These are phyloP conservation scores for Muschampia plurimacula DNA, from an alignment of 2,888 invertebrate genomes.

Conservation along the genomic window DNA sequence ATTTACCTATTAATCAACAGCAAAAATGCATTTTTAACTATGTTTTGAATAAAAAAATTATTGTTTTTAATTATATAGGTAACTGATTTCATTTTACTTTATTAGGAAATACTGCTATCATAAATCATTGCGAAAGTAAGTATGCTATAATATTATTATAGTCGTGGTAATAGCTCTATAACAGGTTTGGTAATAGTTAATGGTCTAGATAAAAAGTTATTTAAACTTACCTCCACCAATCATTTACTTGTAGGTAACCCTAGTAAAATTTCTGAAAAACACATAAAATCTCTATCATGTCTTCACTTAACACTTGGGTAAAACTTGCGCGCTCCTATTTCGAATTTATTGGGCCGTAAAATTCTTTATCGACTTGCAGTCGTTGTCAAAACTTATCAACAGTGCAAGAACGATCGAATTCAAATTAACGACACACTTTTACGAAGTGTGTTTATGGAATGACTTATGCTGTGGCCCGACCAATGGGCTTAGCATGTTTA, in stretches of 20 bases:
- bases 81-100: too few species aligned
- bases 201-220: neutral
- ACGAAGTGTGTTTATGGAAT: neutral
- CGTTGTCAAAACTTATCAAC: conserved; percentile 13
- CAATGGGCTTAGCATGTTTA: conserved; percentile 4
- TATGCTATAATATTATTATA: neutral
- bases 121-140: too few species aligned
- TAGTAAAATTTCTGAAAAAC: conserved; percentile 10
- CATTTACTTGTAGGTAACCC: conserved; percentile 16
- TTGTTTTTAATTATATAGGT: too few species aligned
- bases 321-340: conserved; percentile 8
- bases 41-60: too few species aligned
- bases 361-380: conserved; percentile 9
- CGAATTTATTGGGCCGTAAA: conserved; percentile 18
- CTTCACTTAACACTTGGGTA: conserved; percentile 22
- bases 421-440: conserved; percentile 2
- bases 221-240: conserved; percentile 17
- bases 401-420: neutral
- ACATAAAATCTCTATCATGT: conserved; percentile 19
- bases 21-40: too few species aligned
- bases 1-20: too few species aligned
- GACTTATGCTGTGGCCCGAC: conserved; percentile 10
- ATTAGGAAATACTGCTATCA: too few species aligned
- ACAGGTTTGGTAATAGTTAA: neutral
- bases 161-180: neutral